Conservation (phyloP, 2,888 invertebrate genomes). For the Pterostichus niger region DNA sequence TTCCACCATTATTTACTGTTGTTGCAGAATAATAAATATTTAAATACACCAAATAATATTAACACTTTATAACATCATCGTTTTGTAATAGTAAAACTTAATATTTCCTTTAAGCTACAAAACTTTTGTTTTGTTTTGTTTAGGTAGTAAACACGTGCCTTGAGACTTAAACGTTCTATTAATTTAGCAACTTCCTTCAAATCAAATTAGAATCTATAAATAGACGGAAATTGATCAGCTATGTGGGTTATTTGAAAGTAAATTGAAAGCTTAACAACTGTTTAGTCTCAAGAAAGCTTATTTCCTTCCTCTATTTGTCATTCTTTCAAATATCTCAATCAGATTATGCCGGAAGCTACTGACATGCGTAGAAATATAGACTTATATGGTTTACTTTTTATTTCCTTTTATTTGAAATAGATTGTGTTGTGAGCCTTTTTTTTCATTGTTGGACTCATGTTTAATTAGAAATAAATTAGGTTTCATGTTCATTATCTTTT, state of each 20-base stretch:
- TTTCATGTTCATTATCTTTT: background rate
- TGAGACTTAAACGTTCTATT: constrained; percentile 16
- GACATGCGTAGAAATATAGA: background rate
- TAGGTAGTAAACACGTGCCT: constrained; percentile 14
- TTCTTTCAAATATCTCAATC: background rate
- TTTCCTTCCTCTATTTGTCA: constrained; percentile 31
- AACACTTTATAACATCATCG: no score
- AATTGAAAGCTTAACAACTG: constrained; percentile 46
- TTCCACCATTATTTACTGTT: no score
- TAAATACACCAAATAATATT: no score
- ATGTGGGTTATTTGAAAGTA: constrained; percentile 59
- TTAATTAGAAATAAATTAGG: constrained; percentile 9
- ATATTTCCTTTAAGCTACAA: background rate
- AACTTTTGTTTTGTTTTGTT: background rate
- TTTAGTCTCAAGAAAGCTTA: constrained; percentile 32
- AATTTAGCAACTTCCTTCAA: constrained; percentile 45
- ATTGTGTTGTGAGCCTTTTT: background rate
- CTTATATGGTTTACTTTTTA: background rate
- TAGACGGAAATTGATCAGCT: constrained; percentile 49
- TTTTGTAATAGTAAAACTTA: no score
- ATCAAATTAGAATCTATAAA: constrained; percentile 47
- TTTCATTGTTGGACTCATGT: background rate
- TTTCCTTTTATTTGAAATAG: no score
- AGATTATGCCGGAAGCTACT: background rate
- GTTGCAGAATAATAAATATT: no score